Evolutionary conservation across 2,888 invertebrate species (phyloP), one percentile per base, ranked within the genome.

Genomic region (Allolobophora icterica): DNA sequence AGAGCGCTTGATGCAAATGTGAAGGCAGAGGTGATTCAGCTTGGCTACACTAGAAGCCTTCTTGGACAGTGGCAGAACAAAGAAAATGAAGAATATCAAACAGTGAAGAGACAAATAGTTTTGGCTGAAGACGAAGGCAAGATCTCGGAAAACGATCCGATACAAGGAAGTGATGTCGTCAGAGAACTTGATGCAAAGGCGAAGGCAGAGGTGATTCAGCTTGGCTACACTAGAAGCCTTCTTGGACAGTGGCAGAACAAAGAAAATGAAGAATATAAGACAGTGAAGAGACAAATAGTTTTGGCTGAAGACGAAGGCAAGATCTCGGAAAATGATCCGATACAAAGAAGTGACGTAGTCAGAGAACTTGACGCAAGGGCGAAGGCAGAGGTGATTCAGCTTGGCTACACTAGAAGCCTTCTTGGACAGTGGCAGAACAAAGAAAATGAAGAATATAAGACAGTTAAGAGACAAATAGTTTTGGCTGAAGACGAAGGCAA

Each of bases 1-100:
- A 38, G 52, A 42, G n/a, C 94, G 92, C 33, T 35, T 21, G 84
- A 90, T 17, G 38, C 38, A 24, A 90, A 90, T 34, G 15, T 21
- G 58, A 42, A 42, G 40, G 8, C 33, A 21, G 89, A 89, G 45
- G 45, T 34, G 52, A 34, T 89, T n/a, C n/a, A 90, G n/a, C 38
- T 11, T 35, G 90, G 90, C 8, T 84, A 38, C n/a, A 71, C 71
- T 13, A 89, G 40, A 58, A 89, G 33, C 30, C 52, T 89, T 52
- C 19, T 35, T n/a, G 84, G 84, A 40, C 90, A 90, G 40, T 89
- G 89, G 89, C 17, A 91, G 35, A 58, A 90, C 38, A 92, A 58
- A 40, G 92, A 91, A n/a, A 45, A 34, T 13, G 92, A 90, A 87
- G 91, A 90, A 89, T 89, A 58, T 87, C 24, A 83, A 30, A 91